phyloP scores from a whole-genome alignment of 2,797 vertebrate genomes.

The Siniperca scherzeri region DNA sequence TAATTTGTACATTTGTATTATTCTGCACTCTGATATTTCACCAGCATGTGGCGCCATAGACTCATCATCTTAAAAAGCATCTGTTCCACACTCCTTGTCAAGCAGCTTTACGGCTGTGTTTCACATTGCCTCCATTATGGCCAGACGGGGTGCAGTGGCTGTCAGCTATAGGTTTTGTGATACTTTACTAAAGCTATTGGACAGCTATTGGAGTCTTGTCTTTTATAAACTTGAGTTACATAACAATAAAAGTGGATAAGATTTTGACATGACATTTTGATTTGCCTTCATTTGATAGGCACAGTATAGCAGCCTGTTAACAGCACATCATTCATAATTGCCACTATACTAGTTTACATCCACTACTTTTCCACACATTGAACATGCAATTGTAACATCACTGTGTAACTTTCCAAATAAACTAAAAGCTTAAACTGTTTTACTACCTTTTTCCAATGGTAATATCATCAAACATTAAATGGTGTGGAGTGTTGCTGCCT shows the following conservation, averaged over 20 bases:
- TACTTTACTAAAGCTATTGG: conserved; percentile 6
- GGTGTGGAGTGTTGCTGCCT: background rate
- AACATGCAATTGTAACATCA: background rate
- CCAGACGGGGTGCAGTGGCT: conserved; percentile 18
- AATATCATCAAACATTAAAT: background rate
- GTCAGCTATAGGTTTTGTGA: conserved; percentile 15
- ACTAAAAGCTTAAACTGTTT: background rate
- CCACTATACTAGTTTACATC: background rate
- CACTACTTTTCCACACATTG: background rate
- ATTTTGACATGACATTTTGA: background rate
- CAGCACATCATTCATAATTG: background rate
- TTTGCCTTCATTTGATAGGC: conserved; percentile 5
- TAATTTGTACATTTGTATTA: conserved; percentile 7
- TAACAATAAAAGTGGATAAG: conserved; percentile 1
- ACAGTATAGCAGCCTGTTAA: background rate
- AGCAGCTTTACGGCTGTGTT: conserved; percentile 16
- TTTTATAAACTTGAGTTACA: conserved; percentile 4
- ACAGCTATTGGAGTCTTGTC: background rate
- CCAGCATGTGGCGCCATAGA: conserved; percentile 79
- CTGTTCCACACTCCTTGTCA: conserved; percentile 15
- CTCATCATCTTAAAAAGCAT: conserved; percentile 10
- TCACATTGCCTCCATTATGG: conserved; percentile 6
- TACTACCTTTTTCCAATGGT: background rate
- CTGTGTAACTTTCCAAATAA: background rate
- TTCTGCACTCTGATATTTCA: conserved; percentile 38